phyloP scores from a whole-genome alignment of 2,113 vertebrate species.

The Pungitius pungitius region DNA sequence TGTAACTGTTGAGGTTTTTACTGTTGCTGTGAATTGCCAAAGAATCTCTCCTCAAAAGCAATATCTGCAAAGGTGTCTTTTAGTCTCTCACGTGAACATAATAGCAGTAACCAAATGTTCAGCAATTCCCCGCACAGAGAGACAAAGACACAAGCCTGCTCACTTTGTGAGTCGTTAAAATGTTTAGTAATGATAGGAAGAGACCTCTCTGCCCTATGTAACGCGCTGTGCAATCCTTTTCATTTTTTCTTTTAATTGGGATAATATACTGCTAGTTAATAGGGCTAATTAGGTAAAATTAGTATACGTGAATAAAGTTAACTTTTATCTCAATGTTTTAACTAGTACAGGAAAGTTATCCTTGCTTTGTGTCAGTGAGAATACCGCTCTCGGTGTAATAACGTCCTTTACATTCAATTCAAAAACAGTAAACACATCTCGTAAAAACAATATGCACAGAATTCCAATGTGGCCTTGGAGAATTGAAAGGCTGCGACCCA shows the following conservation, averaged over 20 bases:
- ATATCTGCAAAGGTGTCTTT: conserved; percentile 28
- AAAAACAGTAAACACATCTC: not conserved
- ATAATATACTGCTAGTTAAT: not conserved
- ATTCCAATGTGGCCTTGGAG: not conserved
- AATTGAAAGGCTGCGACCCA: conserved; percentile 11
- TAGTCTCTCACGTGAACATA: not conserved
- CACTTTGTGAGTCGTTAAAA: not conserved
- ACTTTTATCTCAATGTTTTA: not conserved
- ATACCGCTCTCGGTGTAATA: not conserved
- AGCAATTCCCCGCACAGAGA: not conserved
- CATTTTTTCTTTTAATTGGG: not conserved
- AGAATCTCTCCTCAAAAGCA: conserved; percentile 25
- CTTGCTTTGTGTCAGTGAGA: not conserved
- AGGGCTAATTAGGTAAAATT: too few relatives aligned
- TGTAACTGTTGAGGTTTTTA: conserved; percentile 10
- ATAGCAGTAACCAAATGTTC: conserved; percentile 1
- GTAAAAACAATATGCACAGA: not conserved
- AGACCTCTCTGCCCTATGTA: not conserved
- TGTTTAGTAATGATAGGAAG: not conserved
- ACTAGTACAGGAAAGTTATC: not conserved
- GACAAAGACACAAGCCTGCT: not conserved
- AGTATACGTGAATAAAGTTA: not conserved
- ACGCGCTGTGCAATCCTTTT: not conserved
- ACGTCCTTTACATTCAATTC: not conserved
- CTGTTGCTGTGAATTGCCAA: conserved; percentile 29